Base-by-base conservation (phyloP, 2,113 vertebrate genomes). In the Ctenodactylus gundi region DNA sequence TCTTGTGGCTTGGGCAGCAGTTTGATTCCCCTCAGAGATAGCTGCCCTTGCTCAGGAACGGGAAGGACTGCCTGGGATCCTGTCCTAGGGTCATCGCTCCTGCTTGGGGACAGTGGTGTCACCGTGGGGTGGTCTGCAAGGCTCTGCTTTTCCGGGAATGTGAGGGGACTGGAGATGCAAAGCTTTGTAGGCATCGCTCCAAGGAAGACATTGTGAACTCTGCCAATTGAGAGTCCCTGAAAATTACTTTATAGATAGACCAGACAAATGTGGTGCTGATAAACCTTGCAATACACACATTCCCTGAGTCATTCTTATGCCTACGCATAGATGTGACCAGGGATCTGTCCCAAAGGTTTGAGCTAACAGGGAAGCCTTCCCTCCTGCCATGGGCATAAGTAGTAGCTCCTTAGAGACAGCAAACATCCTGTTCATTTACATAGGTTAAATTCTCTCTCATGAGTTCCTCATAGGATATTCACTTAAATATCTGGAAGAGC, bases 341-440 rank as follows among this genome's bases (percentile, higher is more conserved):
- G 70, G 13, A 17, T 73, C 41, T 8, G 6, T 29, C 27, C 20
- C 27, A 49, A 49, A 15, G 72, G 31, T 29, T 75, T 49, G 46
- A 29, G 39, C 39, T 29, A 29, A 17, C 21, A 34, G 34, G 72
- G 27, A 4, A 49, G n/a, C n/a, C n/a, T n/a, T n/a, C n/a, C n/a
- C n/a, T 11, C 7, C 18, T 21, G 21, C n/a, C 18, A 10, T 49
- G 27, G 12, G 1, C 39, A 6, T 44, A 25, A 84, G 41, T 15
- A 46, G 7, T 25, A 62, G 39, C 6, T 12, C 6, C 31, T 14
- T 23, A n/a, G 36, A 68, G 68, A 27, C 9, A 51, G 0, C 12
- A 7, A 0, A 15, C 29, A 7, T 36, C 0, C n/a, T 67, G n/a
- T 18, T 29, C 14, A 1, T 39, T 49, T 3, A 4, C 49, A 58